Evolutionary conservation across 2,888 invertebrate species (phyloP), one percentile per base, ranked within the genome.

Genomic region (Protodeltote pygarga): DNA sequence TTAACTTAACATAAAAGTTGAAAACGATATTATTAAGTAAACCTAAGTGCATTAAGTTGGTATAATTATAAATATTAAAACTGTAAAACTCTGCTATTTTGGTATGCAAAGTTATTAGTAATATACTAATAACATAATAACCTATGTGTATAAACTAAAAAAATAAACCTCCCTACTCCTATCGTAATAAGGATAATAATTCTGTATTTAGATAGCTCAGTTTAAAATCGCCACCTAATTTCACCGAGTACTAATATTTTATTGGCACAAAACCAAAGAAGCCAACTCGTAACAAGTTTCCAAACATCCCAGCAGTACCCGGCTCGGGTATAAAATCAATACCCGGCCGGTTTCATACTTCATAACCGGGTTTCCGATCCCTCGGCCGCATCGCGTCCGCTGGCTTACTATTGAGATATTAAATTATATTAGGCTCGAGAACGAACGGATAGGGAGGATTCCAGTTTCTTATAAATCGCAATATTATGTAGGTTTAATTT

Each of bases 331-430:
- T 49, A 74, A 75, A 79, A 81, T 81, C 79, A 70, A 82, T 81
- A 77, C 48, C 11, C 19, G 44, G 50, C 61, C 72, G 71, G 71
- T 74, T 76, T n/a, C n/a, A 75, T 77, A 74, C 73, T 75, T 77
- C 73, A 77, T 79, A 81, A 81, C 75, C 71, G 71, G 74, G 73
- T 76, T 74, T 73, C 41, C 33, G 62, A 51, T 45, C 49, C 48
- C 49, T 28, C 42, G 8, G 33, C 25, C 14, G 11, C 20, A 3
- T 16, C 8, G 31, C 24, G 38, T 33, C 20, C 32, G 33, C 33
- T 52, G 44, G 50, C 40, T 54, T 53, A 45, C 11, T 44, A 52
- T 52, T 33, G 34, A 63, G 37, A 31, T 27, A 41, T 51, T 38
- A 44, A 23, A 58, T 59, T 47, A 62, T 46, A 47, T 47, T 46